phyloP scores from a whole-genome alignment of 2,888 invertebrate species.

The Aproaerema taeniolella region DNA sequence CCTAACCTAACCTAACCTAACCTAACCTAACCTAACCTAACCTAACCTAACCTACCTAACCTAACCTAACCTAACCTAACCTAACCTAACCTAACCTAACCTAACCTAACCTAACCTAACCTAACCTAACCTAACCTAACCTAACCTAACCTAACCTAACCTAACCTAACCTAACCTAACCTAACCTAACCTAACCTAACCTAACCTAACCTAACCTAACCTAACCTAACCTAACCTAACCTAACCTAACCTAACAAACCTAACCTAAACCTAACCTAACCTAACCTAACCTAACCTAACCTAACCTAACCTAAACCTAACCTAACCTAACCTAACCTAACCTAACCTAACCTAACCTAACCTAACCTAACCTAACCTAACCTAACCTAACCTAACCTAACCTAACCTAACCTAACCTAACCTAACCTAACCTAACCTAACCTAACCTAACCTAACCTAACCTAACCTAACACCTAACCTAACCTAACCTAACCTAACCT shows the following conservation, averaged over 20 bases:
- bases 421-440: conserved; percentile 17
- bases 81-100: conserved; percentile 23
- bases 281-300: conserved; percentile 15
- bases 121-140: conserved; percentile 24
- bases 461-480: conserved; percentile 17
- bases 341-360: conserved; percentile 20
- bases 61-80: conserved; percentile 21
- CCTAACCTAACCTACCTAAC: conserved; percentile 21
- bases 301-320: conserved; percentile 18
- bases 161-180: conserved; percentile 22
- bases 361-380: conserved; percentile 18
- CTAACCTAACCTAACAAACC: conserved; percentile 12
- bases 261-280: conserved; percentile 14
- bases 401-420: conserved; percentile 21
- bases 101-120: conserved; percentile 25
- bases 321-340: conserved; percentile 21
- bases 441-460: conserved; percentile 17
- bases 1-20: conserved; percentile 25
- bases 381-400: conserved; percentile 20
- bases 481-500: conserved; percentile 17
- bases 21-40: conserved; percentile 22
- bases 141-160: conserved; percentile 25
- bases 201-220: conserved; percentile 20
- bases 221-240: conserved; percentile 14
- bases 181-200: conserved; percentile 20